Percentiles rank a stretch among this genome's conserved stretches.
Conservation (phyloP, 2,113 vertebrate genomes). For the Rynchops niger region DNA sequence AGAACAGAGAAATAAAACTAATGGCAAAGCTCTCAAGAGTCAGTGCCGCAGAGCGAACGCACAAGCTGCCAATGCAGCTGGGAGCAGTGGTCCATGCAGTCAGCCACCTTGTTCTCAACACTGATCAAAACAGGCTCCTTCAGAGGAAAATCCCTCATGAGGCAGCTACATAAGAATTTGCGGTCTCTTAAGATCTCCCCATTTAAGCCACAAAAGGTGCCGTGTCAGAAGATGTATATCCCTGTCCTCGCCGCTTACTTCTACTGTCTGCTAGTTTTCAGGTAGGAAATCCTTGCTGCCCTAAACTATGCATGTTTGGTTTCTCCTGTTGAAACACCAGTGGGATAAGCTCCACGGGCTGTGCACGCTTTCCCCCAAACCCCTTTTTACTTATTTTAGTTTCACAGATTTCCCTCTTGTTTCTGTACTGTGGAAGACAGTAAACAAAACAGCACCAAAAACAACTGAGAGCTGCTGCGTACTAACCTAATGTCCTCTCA, state of each 20-base stretch:
- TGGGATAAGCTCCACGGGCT: background rate
- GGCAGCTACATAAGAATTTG: accelerated
- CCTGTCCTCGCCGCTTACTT: accelerated
- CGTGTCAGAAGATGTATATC: background rate
- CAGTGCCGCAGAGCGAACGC: background rate
- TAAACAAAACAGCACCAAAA: background rate
- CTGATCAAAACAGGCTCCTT: background rate
- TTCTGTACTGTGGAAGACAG: background rate
- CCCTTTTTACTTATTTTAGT: background rate
- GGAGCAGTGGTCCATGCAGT: background rate
- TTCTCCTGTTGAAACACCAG: background rate
- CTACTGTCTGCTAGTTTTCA: background rate
- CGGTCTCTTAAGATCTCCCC: background rate
- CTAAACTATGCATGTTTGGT: accelerated
- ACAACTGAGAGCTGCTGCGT: background rate
- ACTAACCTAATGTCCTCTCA: accelerated
- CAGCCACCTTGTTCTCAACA: background rate
- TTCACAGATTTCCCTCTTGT: background rate
- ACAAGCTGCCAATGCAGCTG: accelerated
- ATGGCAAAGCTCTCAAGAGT: background rate
- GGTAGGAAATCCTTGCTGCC: background rate
- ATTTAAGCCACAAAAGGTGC: background rate
- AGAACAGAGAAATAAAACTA: background rate
- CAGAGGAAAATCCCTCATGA: background rate
- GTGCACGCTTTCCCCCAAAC: accelerated